phyloP scores from a whole-genome alignment of 2,888 invertebrate genomes.

The Tinea pellionella region DNA sequence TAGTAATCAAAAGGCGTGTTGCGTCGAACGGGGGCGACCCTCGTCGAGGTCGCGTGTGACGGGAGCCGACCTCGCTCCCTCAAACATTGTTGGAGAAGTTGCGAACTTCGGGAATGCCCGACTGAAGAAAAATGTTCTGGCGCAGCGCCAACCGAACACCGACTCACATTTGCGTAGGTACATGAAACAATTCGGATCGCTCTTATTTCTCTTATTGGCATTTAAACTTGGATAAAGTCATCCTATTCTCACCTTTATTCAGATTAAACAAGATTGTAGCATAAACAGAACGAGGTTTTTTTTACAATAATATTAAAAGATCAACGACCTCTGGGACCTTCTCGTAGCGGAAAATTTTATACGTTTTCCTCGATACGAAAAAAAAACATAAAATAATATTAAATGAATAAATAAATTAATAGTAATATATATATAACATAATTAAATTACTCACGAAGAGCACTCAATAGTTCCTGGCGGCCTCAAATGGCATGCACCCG shows the following conservation, averaged over 20 bases:
- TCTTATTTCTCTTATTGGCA: not conserved
- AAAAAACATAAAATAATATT: too few relatives aligned
- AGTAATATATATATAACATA: too few relatives aligned
- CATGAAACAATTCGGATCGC: too few relatives aligned
- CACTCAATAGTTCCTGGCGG: not conserved
- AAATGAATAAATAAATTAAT: too few relatives aligned
- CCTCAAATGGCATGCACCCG: not conserved
- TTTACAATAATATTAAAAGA: too few relatives aligned
- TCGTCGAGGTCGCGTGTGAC: not conserved
- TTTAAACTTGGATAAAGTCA: not conserved
- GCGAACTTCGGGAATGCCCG: not conserved
- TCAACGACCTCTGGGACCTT: too few relatives aligned
- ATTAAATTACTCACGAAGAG: not conserved
- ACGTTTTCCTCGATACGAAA: too few relatives aligned
- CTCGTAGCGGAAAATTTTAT: too few relatives aligned
- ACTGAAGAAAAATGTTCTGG: not conserved
- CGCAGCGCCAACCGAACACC: not conserved
- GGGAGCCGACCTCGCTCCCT: not conserved
- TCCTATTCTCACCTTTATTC: not conserved
- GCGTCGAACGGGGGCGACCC: not conserved
- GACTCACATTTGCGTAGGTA: not conserved
- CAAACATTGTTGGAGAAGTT: not conserved
- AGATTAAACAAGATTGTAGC: too few relatives aligned
- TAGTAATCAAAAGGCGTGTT: not conserved
- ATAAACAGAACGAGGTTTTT: too few relatives aligned